These are phyloP conservation scores for Pangasius mekongensis DNA, from an alignment of 2,797 vertebrate species.

Conservation along the genomic window DNA sequence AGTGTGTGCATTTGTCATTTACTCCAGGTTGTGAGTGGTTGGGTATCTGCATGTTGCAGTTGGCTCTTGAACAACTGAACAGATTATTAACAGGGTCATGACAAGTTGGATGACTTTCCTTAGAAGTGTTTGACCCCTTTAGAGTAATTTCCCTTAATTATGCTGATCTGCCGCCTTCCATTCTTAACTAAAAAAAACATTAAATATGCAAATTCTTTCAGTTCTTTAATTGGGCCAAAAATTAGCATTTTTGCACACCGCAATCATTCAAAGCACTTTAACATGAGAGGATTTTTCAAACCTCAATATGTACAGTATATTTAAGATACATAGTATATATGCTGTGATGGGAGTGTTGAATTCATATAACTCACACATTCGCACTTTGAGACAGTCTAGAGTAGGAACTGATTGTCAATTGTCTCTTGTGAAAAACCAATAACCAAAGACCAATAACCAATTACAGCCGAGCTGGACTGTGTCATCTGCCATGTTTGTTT, in stretches of 20 bases:
- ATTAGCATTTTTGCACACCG: constrained; percentile 1
- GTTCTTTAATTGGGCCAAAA: neutral
- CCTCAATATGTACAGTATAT: neutral
- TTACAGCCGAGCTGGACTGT: neutral
- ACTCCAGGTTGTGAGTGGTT: neutral
- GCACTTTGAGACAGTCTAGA: neutral
- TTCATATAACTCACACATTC: neutral
- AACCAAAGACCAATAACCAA: neutral
- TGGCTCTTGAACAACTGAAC: neutral
- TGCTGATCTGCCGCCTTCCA: neutral
- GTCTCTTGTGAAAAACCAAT: neutral
- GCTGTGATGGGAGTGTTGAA: neutral
- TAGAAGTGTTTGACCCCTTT: neutral
- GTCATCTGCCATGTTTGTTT: neutral
- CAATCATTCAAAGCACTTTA: neutral
- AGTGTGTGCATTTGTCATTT: neutral
- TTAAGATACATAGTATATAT: neutral
- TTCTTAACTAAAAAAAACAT: neutral
- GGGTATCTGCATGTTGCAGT: neutral
- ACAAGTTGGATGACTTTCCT: constrained; percentile 1
- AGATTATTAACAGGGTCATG: neutral
- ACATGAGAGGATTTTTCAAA: neutral
- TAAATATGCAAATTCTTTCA: neutral
- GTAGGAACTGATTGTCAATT: neutral
- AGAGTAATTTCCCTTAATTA: neutral